Percentiles rank a stretch among this genome's conserved stretches.
These are phyloP conservation scores for Drosophila stalkeri DNA, from an alignment of 2,888 invertebrate genomes.

Conservation along the genomic window DNA sequence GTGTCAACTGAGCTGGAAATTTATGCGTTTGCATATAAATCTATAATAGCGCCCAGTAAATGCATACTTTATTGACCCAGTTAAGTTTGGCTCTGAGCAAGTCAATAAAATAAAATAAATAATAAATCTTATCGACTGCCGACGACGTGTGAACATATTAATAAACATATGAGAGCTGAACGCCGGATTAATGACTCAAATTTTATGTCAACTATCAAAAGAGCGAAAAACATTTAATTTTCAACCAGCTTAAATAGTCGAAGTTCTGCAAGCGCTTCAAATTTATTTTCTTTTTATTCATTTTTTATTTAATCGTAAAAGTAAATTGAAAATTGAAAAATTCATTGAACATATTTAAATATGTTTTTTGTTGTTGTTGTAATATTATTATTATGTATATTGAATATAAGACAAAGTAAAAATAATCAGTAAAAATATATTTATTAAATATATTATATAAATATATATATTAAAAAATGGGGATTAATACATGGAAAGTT, in stretches of 20 bases:
- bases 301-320: not conserved
- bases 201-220: not conserved
- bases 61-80: conserved; percentile 39
- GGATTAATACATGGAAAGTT: too few relatives aligned
- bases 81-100: conserved; percentile 20
- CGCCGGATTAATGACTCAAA: not conserved
- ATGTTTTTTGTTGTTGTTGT: too few relatives aligned
- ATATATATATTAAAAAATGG: too few relatives aligned
- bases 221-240: not conserved
- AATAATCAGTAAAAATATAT: too few relatives aligned
- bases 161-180: not conserved
- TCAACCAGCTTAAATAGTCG: not conserved
- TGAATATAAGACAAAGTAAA: too few relatives aligned
- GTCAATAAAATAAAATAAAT: conserved; percentile 33
- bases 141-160: conserved; percentile 20
- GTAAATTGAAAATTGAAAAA: not conserved
- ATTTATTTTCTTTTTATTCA: too few relatives aligned
- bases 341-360: not conserved
- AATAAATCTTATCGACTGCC: conserved; percentile 25
- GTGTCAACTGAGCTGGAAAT: conserved; percentile 49
- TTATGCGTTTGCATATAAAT: conserved; percentile 63
- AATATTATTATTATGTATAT: too few relatives aligned
- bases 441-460: too few relatives aligned
- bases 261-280: not conserved
- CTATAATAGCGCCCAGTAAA: conserved; percentile 26